Percentiles rank a stretch among this genome's conserved stretches.
phyloP scores from a whole-genome alignment of 2,888 invertebrate species.

The Cartodere bifasciata region DNA sequence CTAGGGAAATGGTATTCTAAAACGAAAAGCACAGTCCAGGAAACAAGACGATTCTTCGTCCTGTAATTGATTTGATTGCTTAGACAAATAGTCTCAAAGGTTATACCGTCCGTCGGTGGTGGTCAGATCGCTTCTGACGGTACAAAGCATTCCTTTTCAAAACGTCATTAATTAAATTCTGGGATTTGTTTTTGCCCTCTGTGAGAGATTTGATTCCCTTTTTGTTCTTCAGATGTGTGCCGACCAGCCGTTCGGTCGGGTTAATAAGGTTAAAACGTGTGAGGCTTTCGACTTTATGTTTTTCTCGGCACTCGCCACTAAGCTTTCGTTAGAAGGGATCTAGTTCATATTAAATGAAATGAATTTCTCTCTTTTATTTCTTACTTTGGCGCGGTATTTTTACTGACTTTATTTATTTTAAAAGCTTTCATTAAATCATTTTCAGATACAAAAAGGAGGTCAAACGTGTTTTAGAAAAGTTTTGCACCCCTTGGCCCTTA shows the following conservation, averaged over 20 bases:
- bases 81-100: conserved; percentile 33
- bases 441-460: no score
- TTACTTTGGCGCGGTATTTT: no score
- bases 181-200: conserved; percentile 33
- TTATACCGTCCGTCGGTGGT: conserved; percentile 18
- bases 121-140: conserved; percentile 15
- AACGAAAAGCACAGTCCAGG: no score
- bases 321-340: conserved; percentile 19
- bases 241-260: conserved; percentile 16
- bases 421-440: no score
- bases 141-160: conserved; percentile 36
- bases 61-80: conserved; percentile 37
- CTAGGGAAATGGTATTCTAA: no score
- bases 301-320: conserved; percentile 23
- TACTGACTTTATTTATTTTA: no score
- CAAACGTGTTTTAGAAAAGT: no score
- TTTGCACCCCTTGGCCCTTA: no score
- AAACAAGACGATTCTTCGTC: conserved; percentile 32
- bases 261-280: conserved; percentile 32
- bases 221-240: conserved; percentile 26
- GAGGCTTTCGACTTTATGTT: conserved; percentile 23
- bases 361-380: no score
- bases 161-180: conserved; percentile 37
- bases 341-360: conserved; percentile 14
- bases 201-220: conserved; percentile 31